phyloP scores from a whole-genome alignment of 1,140 invertebrate genomes.

The Cecropterus lyciades region DNA sequence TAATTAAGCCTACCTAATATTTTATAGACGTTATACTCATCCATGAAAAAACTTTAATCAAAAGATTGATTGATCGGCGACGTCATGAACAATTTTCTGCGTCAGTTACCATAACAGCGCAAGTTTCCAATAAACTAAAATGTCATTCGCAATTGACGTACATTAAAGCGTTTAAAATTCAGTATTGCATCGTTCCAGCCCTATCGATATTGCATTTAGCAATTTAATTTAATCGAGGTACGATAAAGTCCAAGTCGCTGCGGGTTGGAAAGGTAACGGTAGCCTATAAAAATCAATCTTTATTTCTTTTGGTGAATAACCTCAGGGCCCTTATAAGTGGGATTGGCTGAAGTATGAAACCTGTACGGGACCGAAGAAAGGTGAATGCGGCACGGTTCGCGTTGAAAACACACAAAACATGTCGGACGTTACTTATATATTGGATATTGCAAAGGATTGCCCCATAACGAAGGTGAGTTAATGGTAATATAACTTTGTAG shows the following conservation, averaged over 20 bases:
- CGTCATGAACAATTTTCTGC: slow-evolving; percentile 15
- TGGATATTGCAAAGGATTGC: too few relatives aligned
- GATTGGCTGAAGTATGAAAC: slow-evolving; percentile 54
- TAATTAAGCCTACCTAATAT: too few relatives aligned
- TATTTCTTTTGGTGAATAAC: slow-evolving; percentile 37
- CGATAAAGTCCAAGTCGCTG: slow-evolving; percentile 22
- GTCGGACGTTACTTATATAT: too few relatives aligned
- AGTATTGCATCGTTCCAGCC: slow-evolving; percentile 15
- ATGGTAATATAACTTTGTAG: too few relatives aligned
- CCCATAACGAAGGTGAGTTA: too few relatives aligned
- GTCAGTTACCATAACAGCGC: slow-evolving; percentile 7
- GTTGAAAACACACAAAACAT: slow-evolving; percentile 56
- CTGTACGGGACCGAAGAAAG: slow-evolving; percentile 66
- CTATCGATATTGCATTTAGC: slow-evolving; percentile 23
- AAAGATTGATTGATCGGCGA: not conserved
- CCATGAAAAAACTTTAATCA: not conserved
- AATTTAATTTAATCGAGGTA: slow-evolving; percentile 32
- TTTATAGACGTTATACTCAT: not conserved
- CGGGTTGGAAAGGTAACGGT: slow-evolving; percentile 24
- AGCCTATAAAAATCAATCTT: slow-evolving; percentile 31
- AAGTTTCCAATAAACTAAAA: slow-evolving; percentile 25
- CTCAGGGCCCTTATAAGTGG: slow-evolving; percentile 60
- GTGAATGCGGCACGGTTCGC: slow-evolving; percentile 52
- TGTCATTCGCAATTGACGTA: not conserved
- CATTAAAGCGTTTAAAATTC: slow-evolving; percentile 22